phyloP scores from a whole-genome alignment of 2,888 invertebrate species.

The Apamea epomidion region DNA sequence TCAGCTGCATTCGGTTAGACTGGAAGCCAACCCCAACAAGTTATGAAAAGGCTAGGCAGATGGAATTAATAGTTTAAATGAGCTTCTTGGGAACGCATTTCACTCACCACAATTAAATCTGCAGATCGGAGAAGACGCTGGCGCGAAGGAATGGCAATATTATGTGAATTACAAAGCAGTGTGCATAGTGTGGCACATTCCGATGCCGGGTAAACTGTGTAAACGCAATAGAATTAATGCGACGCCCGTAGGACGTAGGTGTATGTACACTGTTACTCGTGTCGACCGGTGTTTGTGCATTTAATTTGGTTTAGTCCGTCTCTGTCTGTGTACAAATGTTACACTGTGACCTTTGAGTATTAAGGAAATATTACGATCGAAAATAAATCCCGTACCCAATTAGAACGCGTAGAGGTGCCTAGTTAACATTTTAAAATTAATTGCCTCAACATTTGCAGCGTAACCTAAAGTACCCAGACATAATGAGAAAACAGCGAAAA shows the following conservation, averaged over 20 bases:
- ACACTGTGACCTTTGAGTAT: background rate
- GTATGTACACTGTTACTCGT: slow-evolving; percentile 11
- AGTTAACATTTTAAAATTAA: slow-evolving; percentile 24
- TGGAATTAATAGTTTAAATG: background rate
- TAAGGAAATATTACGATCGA: slow-evolving; percentile 10
- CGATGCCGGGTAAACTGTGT: slow-evolving; percentile 39
- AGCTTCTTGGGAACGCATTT: background rate
- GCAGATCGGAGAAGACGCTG: background rate
- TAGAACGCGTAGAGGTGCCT: background rate
- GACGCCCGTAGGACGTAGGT: slow-evolving; percentile 22
- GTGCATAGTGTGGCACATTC: slow-evolving; percentile 51
- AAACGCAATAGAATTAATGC: slow-evolving; percentile 57
- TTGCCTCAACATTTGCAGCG: slow-evolving; percentile 17
- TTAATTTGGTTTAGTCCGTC: slow-evolving; percentile 11
- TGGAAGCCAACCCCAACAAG: background rate
- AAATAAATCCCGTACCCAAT: slow-evolving; percentile 24
- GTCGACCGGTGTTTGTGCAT: slow-evolving; percentile 39
- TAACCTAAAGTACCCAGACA: background rate
- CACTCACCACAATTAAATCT: slow-evolving; percentile 18
- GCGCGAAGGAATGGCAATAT: slow-evolving; percentile 32
- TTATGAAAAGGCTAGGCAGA: background rate
- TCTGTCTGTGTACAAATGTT: slow-evolving; percentile 13
- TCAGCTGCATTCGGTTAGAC: background rate
- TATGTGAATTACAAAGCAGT: slow-evolving; percentile 44
- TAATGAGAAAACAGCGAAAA: background rate